A percentile compares a stretch with the other conserved stretches of the same genome.
Evolutionary conservation across 2,888 invertebrate genomes (phyloP).

Genomic region (Orthonevra nobilis): DNA sequence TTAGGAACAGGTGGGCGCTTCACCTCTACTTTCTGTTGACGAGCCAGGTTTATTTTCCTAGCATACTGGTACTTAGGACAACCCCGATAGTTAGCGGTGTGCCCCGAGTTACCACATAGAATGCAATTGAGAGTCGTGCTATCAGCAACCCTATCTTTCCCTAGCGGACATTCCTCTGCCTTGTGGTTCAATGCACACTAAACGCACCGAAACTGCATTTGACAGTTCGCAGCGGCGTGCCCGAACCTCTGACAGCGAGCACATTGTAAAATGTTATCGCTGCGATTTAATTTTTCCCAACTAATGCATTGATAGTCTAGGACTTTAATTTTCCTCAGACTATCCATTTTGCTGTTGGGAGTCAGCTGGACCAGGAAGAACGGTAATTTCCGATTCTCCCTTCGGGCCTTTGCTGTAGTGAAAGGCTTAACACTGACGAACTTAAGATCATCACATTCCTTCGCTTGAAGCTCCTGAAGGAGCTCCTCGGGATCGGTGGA

Average conservation of each 20-base stretch:
- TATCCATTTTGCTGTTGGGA: neutral
- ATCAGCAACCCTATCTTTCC: neutral
- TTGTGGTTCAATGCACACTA: neutral
- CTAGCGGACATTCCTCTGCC: neutral
- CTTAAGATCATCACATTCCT: too few relatives aligned
- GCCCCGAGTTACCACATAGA: neutral
- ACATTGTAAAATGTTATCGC: neutral
- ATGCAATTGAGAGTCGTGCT: neutral
- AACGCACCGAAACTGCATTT: conserved; percentile 3
- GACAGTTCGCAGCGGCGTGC: conserved; percentile 13
- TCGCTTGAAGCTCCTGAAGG: too few relatives aligned
- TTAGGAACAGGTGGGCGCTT: too few relatives aligned
- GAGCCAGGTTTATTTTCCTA: neutral
- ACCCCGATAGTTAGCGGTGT: neutral
- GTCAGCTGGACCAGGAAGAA: neutral
- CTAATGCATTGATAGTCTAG: neutral
- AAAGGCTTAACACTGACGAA: too few relatives aligned
- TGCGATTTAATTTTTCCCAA: neutral
- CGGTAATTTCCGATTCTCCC: neutral
- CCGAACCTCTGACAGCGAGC: conserved; percentile 11
- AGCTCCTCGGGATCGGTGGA: too few relatives aligned
- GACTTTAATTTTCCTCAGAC: neutral
- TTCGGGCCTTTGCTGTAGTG: neutral
- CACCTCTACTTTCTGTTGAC: neutral
- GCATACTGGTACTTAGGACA: too few relatives aligned